Base-by-base conservation (phyloP, 2,113 vertebrate genomes). In the Semnornis frantzii region DNA sequence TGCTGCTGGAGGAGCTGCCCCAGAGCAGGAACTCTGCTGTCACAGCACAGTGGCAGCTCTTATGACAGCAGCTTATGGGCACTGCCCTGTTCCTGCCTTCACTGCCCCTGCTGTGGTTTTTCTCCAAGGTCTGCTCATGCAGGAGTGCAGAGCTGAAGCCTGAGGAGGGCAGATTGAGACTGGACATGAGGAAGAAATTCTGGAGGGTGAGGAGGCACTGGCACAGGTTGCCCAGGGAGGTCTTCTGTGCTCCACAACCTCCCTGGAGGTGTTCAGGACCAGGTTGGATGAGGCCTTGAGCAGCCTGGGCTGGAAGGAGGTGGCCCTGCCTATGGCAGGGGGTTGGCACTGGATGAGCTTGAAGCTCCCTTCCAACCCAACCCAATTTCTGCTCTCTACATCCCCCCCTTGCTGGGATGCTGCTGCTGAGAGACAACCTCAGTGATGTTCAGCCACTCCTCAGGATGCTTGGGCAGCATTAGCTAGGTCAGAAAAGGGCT, bases 21-120 rank as follows among this genome's bases (percentile, higher is more conserved):
- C 15, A 25, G 65, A 90, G 92, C 94, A 94, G 83, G 59, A 71
- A 54, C 78, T 91, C 81, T 91, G 91, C 94, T 85, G 91, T 13
- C 92, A 69, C 77, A 62, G 42, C 42, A 42, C 12, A 42, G 42
- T 42, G 42, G 42, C 42, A 42, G 42, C 42, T 42, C 42, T 15
- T 42, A 12, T 42, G 83, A 58, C 81, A 89, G 77, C 66, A 55
- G 37, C 68, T 52, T 28, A 60, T 18, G 71, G 76, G 59, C 86
- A 25, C 86, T 16, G 92, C 86, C 23, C 73, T 84, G 33, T 5
- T 12, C 79, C 73, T 72, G 28, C 64, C 75, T 69, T 71, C 50
- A 5, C 55, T 70, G 71, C 8, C 34, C 65, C 65, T 15, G 18
- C 24, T 72, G 80, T 39, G 3, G 39, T 72, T 34, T 39, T 46